Evolutionary conservation across 1,140 invertebrate genomes (phyloP).

Genomic region (Zaprionus davidi): DNA sequence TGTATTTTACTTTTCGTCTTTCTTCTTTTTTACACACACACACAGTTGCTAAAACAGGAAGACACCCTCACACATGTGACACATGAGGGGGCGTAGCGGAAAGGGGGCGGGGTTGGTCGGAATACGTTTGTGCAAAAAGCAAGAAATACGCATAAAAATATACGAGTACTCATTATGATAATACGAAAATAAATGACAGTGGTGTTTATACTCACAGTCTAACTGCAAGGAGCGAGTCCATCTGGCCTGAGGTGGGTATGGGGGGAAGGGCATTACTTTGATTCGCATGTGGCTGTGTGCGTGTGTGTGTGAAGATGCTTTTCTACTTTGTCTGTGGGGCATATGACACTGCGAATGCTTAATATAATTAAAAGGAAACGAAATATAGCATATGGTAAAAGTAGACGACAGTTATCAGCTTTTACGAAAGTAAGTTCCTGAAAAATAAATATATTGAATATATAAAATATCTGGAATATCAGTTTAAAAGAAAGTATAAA

Average conservation of each 20-base stretch:
- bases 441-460: too few relatives aligned
- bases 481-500: too few relatives aligned
- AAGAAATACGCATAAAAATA: slow-evolving; percentile 82
- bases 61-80: slow-evolving; percentile 47
- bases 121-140: slow-evolving; percentile 67
- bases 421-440: not conserved
- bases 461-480: too few relatives aligned
- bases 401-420: not conserved
- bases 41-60: slow-evolving; percentile 15
- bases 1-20: slow-evolving; percentile 57
- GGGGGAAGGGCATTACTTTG: not conserved
- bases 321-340: not conserved
- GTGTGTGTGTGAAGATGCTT: not conserved
- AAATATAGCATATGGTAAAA: not conserved
- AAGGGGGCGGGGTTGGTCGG: slow-evolving; percentile 16
- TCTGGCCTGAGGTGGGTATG: slow-evolving; percentile 1
- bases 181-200: slow-evolving; percentile 84
- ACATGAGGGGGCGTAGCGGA: slow-evolving; percentile 34
- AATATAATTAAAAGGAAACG: slow-evolving; percentile 2
- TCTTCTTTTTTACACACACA: slow-evolving; percentile 55
- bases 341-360: slow-evolving; percentile 7
- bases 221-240: slow-evolving; percentile 24
- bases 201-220: slow-evolving; percentile 63
- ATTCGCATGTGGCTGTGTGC: not conserved
- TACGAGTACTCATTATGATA: slow-evolving; percentile 83